Conservation (phyloP, 2,888 invertebrate species). For the Agrochola macilenta region DNA sequence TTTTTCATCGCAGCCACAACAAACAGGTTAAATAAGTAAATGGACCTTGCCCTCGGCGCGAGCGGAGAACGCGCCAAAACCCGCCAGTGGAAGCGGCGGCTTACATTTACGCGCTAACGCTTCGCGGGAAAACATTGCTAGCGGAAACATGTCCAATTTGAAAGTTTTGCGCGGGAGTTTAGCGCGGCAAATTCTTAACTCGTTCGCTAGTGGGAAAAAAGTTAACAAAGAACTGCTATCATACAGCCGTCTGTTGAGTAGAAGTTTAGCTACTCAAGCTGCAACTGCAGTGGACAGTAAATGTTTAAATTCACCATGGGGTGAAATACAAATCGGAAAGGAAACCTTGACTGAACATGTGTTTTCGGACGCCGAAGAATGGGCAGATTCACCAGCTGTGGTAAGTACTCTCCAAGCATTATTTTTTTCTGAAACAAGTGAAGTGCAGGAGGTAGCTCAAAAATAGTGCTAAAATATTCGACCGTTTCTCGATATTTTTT, state of each 20-base stretch:
- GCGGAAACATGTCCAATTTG: constrained; percentile 83
- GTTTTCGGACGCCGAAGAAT: constrained; percentile 90
- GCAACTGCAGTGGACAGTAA: constrained; percentile 80
- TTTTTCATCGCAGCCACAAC: constrained; percentile 71
- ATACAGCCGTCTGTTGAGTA: constrained; percentile 69
- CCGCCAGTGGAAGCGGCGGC: constrained; percentile 66
- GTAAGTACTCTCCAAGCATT: constrained; percentile 86
- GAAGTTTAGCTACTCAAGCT: constrained; percentile 80
- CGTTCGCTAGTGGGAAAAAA: constrained; percentile 70
- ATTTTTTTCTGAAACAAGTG: background rate
- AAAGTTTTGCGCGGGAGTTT: constrained; percentile 87
- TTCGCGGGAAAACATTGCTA: constrained; percentile 79
- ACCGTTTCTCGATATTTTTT: background rate
- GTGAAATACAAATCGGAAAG: constrained; percentile 89
- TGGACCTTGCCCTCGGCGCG: constrained; percentile 85
- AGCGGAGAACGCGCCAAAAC: constrained; percentile 82
- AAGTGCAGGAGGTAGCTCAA: background rate
- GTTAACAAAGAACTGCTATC: constrained; percentile 66
- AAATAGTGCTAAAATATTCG: background rate
- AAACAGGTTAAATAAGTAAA: constrained; percentile 74
- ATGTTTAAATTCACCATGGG: constrained; percentile 84
- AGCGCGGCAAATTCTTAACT: constrained; percentile 82
- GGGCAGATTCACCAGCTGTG: constrained; percentile 91
- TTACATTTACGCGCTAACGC: constrained; percentile 78
- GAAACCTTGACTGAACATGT: constrained; percentile 91